Evolutionary conservation across 2,113 vertebrate genomes (phyloP).

Genomic region (Ifrita kowaldi): DNA sequence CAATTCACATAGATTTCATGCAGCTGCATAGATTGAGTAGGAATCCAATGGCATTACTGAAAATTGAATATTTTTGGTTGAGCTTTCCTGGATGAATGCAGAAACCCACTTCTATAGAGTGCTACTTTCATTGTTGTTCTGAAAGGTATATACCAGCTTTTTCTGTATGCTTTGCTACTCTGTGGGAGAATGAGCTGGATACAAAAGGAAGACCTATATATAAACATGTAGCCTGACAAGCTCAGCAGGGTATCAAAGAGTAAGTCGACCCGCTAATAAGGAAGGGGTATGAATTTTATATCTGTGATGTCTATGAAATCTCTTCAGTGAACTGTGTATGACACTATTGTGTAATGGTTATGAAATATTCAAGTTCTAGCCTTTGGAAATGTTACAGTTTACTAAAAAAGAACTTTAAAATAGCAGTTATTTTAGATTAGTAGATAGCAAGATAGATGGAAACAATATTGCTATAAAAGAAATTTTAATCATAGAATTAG

Average conservation of each 20-base stretch:
- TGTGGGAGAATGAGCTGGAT: neutral
- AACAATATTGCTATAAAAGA: neutral
- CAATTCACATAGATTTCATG: neutral
- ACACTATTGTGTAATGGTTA: neutral
- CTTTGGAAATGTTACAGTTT: neutral
- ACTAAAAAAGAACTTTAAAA: neutral
- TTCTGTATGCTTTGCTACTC: neutral
- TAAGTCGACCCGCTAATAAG: neutral
- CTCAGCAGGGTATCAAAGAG: neutral
- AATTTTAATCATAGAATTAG: neutral
- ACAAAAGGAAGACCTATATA: slow-evolving; percentile 4
- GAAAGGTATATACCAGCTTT: neutral
- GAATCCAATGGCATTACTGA: neutral
- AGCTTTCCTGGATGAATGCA: neutral
- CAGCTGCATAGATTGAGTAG: neutral
- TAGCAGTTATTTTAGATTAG: neutral
- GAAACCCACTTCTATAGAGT: neutral
- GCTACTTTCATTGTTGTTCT: neutral
- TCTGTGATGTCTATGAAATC: neutral
- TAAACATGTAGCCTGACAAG: neutral
- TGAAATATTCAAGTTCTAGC: neutral
- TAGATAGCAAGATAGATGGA: neutral
- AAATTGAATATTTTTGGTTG: neutral
- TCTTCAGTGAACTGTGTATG: neutral
- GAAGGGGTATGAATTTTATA: neutral